Evolutionary conservation across 2,888 invertebrate genomes (phyloP).

Genomic region (Cataglyphis altisquamis): DNA sequence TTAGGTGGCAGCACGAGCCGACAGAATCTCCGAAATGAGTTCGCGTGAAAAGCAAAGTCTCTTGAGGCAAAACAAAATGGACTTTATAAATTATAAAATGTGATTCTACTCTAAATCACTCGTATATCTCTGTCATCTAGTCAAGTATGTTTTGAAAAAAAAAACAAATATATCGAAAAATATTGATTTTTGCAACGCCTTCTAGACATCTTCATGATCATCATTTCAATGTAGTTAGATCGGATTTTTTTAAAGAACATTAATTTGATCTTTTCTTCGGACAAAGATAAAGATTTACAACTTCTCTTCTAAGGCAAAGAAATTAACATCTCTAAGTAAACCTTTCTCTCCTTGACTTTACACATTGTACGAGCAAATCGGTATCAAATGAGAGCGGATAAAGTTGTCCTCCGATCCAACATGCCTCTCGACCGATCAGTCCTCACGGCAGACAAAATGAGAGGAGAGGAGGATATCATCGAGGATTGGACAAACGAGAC

Average conservation of each 20-base stretch:
- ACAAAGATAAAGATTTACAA: neutral
- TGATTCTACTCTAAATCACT: neutral
- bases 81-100: slow-evolving; percentile 18
- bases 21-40: slow-evolving; percentile 56
- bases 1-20: slow-evolving; percentile 58
- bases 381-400: neutral
- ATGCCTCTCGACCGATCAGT: neutral
- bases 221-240: neutral
- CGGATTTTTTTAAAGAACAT: neutral
- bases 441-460: slow-evolving; percentile 42
- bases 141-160: neutral
- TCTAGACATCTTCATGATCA: neutral
- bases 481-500: slow-evolving; percentile 85
- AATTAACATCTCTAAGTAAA: slow-evolving; percentile 2
- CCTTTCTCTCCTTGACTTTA: too few species aligned
- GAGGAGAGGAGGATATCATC: slow-evolving; percentile 74
- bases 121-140: neutral
- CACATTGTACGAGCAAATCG: neutral
- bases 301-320: neutral
- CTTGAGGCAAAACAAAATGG: slow-evolving; percentile 17
- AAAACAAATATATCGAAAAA: neutral
- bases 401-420: slow-evolving; percentile 12
- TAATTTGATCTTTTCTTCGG: neutral
- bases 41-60: neutral
- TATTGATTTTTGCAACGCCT: neutral